Evolutionary conservation across 2,113 vertebrate species (phyloP), one percentile per base, ranked within the genome.

Genomic region (Pelobates fuscus): DNA sequence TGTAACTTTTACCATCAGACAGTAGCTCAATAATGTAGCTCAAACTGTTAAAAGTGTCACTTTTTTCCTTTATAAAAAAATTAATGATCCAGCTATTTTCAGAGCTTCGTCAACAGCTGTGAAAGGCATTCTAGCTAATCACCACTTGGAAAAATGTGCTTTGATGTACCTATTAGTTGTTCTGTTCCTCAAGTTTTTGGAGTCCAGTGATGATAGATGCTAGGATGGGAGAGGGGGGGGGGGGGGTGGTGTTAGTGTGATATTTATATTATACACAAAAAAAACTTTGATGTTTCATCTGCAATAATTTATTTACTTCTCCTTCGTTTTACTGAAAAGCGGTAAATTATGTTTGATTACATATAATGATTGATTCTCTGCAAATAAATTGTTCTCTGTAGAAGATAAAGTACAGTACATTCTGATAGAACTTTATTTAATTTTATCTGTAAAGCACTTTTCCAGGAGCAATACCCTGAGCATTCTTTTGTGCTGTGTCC

Each of bases 31-130:
- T n/a, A n/a, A n/a, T n/a, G n/a, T n/a, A n/a, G n/a, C n/a, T n/a
- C n/a, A n/a, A n/a, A n/a, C n/a, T n/a, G n/a, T n/a, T n/a, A n/a
- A n/a, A n/a, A n/a, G n/a, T n/a, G n/a, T n/a, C n/a, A n/a, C 12
- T 17, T 17, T 3, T 49, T 17, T 49, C 44, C 4, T 17, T 12
- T 49, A 49, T 41, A 5, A 65, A 67, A 43, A 5, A 5, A 24
- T 67, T 67, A 67, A 67, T 52, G 15, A 49, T 11, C 5, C 72
- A 67, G 54, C 72, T 76, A 64, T 25, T 32, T 52, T 76, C 25
- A 58, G 55, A 14, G 23, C 41, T 20, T 5, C 24, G 29, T 27
- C 11, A 20, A 15, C 24, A 2, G 21, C 15, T 21, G 25, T 41
- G 23, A 55, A 41, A 15, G 44, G 10, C 15, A 17, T 60, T 44